Base-by-base conservation (phyloP, 2,113 vertebrate genomes). In the Carettochelys insculpta region DNA sequence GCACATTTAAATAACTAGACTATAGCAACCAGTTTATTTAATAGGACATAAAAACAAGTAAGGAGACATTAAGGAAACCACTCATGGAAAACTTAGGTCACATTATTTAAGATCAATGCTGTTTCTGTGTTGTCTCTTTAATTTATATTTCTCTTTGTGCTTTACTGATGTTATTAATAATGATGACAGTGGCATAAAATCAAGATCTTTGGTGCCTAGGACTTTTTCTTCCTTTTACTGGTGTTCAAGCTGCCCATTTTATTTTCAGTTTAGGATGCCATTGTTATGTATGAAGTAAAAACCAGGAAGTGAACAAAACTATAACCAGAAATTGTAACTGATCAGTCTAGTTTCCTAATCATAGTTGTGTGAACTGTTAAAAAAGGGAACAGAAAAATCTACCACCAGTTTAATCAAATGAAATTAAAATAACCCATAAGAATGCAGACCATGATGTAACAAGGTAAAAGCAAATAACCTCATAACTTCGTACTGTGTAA, bases 41-140 rank as follows among this genome's bases (percentile, higher is more conserved):
- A 91, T 87, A 85, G 87, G 85, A 83, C 71, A 85, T 50, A 76
- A 88, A 94, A 90, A 89, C 76, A 89, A 29, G 92, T 78, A 76
- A 84, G 79, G 48, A 93, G 87, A 71, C 68, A 94, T 86, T 83
- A 87, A 84, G 65, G 84, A 83, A 93, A 83, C 22, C 43, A 82
- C 91, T 85, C 77, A 94, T 92, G 93, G 94, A 96, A 96, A 96
- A 93, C 78, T 78, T 90, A 81, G 85, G 79, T 93, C 89, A 93
- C 78, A 34, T 45, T 80, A 65, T 91, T 94, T 82, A 82, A 94
- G 92, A 84, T 89, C 81, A 76, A 34, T n/a, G 88, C 92, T 89
- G 76, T 82, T 93, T 71, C 61, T 86, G 31, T 31, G 88, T 71
- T 93, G 87, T 71, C 93, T 92, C 81, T 94, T 89, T 52, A 91